These are phyloP conservation scores for Saguinus midas DNA, from an alignment of 2,113 vertebrate genomes.

Conservation along the genomic window DNA sequence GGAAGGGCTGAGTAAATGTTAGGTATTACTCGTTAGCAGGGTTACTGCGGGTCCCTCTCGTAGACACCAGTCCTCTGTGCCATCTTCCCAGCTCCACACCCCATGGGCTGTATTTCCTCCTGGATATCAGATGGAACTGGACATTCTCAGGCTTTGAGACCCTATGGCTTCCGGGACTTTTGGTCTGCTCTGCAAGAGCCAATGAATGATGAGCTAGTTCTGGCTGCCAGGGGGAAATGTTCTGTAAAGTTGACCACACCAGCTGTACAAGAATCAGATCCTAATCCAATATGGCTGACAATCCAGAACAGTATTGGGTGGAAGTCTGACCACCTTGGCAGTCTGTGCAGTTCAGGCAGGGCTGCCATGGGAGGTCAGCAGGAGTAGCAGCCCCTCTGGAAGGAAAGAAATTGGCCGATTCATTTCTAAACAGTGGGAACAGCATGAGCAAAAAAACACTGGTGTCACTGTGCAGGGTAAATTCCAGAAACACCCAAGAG, in stretches of 20 bases:
- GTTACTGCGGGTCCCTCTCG: neutral
- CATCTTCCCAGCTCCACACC: neutral
- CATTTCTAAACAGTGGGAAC: neutral
- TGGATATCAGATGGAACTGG: neutral
- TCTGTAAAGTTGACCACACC: neutral
- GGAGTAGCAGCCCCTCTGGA: too few species aligned
- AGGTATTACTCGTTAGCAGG: neutral
- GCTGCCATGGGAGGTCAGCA: neutral
- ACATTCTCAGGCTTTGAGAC: neutral
- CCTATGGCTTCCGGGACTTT: fast-evolving
- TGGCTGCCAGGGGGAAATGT: neutral
- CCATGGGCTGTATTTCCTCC: neutral
- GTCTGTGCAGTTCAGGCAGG: neutral
- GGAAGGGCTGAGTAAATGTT: neutral
- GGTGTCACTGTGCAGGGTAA: neutral
- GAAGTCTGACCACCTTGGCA: neutral
- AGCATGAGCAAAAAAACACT: too few species aligned
- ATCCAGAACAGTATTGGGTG: neutral
- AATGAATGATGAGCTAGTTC: neutral
- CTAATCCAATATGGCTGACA: neutral
- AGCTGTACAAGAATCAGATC: neutral
- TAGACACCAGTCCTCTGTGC: neutral
- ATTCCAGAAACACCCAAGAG: neutral
- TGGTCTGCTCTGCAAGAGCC: neutral
- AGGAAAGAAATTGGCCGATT: too few species aligned